Percentiles rank a stretch among this genome's conserved stretches.
phyloP scores from a whole-genome alignment of 2,113 vertebrate species.

The Otocyon megalotis region DNA sequence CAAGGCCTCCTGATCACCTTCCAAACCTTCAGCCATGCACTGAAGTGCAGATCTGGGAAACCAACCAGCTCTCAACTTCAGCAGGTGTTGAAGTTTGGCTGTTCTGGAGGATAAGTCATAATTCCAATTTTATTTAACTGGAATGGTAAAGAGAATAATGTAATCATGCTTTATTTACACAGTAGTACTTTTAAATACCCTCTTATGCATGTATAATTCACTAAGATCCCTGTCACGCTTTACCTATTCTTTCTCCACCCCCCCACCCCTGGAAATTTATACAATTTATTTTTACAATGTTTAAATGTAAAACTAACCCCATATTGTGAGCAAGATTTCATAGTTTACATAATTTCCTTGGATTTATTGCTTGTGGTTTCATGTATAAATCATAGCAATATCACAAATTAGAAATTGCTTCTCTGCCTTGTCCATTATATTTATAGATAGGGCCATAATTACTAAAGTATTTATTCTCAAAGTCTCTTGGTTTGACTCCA shows the following conservation, averaged over 20 bases:
- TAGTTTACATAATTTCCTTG: conserved; percentile 67
- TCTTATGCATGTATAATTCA: not conserved
- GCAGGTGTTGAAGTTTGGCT: no score
- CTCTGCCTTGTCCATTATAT: conserved; percentile 69
- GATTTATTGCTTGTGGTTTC: conserved; percentile 68
- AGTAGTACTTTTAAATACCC: not conserved
- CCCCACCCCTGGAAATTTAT: not conserved
- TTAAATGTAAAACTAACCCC: conserved; percentile 68
- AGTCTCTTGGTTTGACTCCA: conserved; percentile 58
- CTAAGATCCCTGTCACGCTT: not conserved
- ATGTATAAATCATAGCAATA: conserved; percentile 65
- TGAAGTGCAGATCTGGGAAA: not conserved
- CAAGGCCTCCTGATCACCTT: not conserved
- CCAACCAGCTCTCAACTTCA: not conserved
- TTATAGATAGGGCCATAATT: conserved; percentile 70
- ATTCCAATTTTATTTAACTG: conserved; percentile 6
- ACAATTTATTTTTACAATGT: conserved; percentile 72
- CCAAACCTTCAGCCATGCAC: not conserved
- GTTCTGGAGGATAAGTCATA: not conserved
- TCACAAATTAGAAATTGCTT: conserved; percentile 77
- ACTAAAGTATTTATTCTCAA: conserved; percentile 47
- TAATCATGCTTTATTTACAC: not conserved
- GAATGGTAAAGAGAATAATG: not conserved
- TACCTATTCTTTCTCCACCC: conserved; percentile 7
- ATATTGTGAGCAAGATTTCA: conserved; percentile 56